These are phyloP conservation scores for Natrix natrix DNA, from an alignment of 2,797 vertebrate genomes.

Conservation along the genomic window DNA sequence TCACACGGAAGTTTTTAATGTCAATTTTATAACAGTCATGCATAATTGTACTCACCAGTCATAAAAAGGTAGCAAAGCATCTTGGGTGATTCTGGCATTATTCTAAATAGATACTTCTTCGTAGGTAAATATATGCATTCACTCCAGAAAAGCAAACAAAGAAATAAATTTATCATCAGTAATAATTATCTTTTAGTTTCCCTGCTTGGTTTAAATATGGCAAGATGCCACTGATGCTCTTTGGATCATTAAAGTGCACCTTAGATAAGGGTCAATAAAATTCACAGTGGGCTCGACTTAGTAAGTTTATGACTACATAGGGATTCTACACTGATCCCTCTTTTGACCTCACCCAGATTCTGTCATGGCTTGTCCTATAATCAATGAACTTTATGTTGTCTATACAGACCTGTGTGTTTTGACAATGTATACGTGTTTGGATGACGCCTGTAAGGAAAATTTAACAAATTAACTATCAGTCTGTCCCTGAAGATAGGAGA, in stretches of 20 bases:
- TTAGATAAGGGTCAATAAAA: not conserved
- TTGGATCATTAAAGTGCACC: not conserved
- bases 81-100: conserved; percentile 8
- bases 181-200: not conserved
- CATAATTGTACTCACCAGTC: conserved; percentile 46
- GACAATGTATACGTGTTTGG: not conserved
- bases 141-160: conserved; percentile 3
- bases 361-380: not conserved
- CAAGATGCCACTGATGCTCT: not conserved
- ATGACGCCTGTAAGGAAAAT: not conserved
- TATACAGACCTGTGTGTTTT: not conserved
- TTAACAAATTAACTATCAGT: not conserved
- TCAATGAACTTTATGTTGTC: not conserved
- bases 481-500: not conserved
- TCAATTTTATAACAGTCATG: not conserved
- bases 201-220: not conserved
- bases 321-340: not conserved
- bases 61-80: conserved; percentile 46
- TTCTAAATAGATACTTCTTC: rapidly evolving
- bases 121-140: not conserved
- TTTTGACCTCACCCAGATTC: not conserved
- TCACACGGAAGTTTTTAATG: not conserved
- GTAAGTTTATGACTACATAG: not conserved
- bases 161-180: not conserved
- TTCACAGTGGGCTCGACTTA: not conserved